Conservation (phyloP, 2,888 invertebrate species). For the Drosophila antonietae region DNA sequence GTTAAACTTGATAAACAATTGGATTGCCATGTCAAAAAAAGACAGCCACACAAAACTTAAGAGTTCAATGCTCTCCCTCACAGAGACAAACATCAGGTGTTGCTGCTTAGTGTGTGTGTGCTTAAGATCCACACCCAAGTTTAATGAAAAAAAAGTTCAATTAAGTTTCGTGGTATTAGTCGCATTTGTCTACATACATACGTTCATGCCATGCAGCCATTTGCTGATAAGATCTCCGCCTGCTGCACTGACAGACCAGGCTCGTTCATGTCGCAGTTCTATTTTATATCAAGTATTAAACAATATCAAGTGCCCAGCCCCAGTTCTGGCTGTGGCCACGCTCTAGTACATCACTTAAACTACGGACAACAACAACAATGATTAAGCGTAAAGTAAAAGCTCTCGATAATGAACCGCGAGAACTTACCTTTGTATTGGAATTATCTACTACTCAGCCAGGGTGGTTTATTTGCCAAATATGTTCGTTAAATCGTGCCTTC, state of each 20-base stretch:
- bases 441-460: not conserved
- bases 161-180: constrained; percentile 36
- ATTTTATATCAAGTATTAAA: constrained; percentile 39
- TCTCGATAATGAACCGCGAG: not conserved
- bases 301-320: constrained; percentile 47
- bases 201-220: constrained; percentile 47
- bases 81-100: constrained; percentile 32
- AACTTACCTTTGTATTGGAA: not conserved
- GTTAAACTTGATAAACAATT: constrained; percentile 13
- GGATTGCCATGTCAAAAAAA: constrained; percentile 15
- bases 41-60: not conserved
- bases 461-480: not conserved
- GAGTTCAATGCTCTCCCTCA: constrained; percentile 49
- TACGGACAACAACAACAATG: constrained; percentile 33
- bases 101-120: constrained; percentile 14
- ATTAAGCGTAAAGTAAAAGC: constrained; percentile 22
- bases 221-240: constrained; percentile 58
- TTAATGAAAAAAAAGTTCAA: constrained; percentile 37
- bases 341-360: constrained; percentile 69
- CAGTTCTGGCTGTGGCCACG: constrained; percentile 47
- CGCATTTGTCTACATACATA: constrained; percentile 6
- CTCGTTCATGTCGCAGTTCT: constrained; percentile 27
- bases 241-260: constrained; percentile 16
- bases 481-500: not conserved
- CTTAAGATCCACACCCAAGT: constrained; percentile 42